These are phyloP conservation scores for Pluvianellus socialis DNA, from an alignment of 2,113 vertebrate genomes.

Conservation along the genomic window DNA sequence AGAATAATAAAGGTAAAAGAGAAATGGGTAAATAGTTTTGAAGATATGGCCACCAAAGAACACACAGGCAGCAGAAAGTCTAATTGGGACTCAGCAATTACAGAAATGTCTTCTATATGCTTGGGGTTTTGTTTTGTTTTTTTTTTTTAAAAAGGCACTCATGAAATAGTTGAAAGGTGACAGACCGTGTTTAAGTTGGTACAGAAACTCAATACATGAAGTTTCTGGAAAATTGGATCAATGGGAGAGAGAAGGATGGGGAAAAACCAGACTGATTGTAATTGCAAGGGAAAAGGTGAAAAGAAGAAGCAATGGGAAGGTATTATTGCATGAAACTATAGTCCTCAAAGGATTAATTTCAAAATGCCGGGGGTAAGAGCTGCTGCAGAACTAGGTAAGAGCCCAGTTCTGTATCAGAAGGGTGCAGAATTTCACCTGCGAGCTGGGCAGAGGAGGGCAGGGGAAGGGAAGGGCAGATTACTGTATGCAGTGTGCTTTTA, in stretches of 20 bases:
- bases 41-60: fast-evolving
- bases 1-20: background rate
- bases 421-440: background rate
- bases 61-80: background rate
- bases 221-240: background rate
- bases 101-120: background rate
- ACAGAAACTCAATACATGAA: background rate
- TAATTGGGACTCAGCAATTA: background rate
- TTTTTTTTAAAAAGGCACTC: background rate
- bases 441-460: background rate
- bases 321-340: background rate
- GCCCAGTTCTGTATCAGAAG: background rate
- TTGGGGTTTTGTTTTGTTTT: too few species aligned
- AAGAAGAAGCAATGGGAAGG: background rate
- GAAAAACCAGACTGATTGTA: background rate
- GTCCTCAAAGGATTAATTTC: background rate
- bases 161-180: background rate
- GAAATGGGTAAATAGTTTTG: background rate
- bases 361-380: background rate
- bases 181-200: background rate
- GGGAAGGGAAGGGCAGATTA: background rate
- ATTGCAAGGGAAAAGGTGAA: background rate
- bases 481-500: background rate
- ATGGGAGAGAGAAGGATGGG: background rate
- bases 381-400: background rate